Base-by-base conservation (phyloP, 92 coral and sea anemone species). In the Umimayanthus kanabou region DNA sequence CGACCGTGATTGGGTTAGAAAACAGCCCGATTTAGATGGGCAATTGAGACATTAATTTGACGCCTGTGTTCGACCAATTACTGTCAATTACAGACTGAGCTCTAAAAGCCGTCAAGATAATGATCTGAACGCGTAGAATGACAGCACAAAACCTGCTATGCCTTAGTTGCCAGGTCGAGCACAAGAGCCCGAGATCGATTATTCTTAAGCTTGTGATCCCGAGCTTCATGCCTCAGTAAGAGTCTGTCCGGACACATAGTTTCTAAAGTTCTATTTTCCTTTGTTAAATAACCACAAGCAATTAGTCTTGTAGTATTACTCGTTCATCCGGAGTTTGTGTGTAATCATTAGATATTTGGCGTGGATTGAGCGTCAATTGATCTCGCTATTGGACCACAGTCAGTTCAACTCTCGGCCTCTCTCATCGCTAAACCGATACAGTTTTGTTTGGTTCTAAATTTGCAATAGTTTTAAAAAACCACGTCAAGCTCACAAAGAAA, bases 351-450 rank as follows among this genome's bases (percentile, higher is more conserved):
- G 78, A 83, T 70, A 50, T 83, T 83, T 83, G 87, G 73, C 86
- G 72, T 45, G 87, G 87, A 83, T 42, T 83, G 87, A 45, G 78
- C 76, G 78, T 67, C 87, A 83, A 83, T 83, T 83, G 78, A 83
- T 83, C 47, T 22, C 30, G 65, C 87, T 42, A 70, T 43, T 69
- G 74, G 65, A 49, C 39, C 29, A 64, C 40, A 70, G 76, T 75
- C 71, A 50, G 55, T 9, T 49, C 81, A 1, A 80, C 61, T 72
- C 45, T 18, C 28, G 22, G 86, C 79, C 53, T 75, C 79, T 73
- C 22, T 37, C 78, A 6, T 75, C 4, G 47, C 45, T 13, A 53
- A 30, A 75, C 13, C 39, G 45, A 40, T 23, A 43, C 77, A 39
- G 40, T n/a, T 40, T 75, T 39, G 79, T 18, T 39, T 74, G 53